Evolutionary conservation across 2,888 invertebrate genomes (phyloP), one percentile per base, ranked within the genome.

Genomic region (Apotomis turbidana): DNA sequence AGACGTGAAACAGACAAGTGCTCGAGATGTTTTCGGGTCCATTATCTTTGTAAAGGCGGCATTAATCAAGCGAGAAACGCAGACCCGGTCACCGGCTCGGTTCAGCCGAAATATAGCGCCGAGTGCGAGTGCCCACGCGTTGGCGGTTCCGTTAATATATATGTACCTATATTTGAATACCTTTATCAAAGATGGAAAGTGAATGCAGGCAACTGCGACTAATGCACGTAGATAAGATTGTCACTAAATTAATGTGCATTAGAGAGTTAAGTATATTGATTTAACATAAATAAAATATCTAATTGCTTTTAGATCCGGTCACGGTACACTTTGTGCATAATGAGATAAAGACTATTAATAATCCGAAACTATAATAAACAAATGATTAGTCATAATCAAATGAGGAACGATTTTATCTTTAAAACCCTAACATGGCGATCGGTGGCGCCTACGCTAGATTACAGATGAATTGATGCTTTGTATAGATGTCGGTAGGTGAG

Each of bases 1-100:
- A 79, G 79, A 81, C 79, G 79, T 84, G 84, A 83, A 81, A 87
- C 84, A 85, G 84, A 82, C 81, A 82, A 82, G 82, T 83, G 81
- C 74, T 79, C 76, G 75, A 75, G 79, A 80, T 77, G 80, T 81
- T 80, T 78, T 79, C 76, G 60, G 62, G 61, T 64, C 76, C 71
- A 82, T 84, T 84, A 82, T 80, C 78, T 80, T 76, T 80, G 74
- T 78, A 76, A 80, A 81, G 77, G 76, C 76, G 78, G 80, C 81
- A 83, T 84, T 84, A 81, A 86, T 85, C 81, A 85, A 80, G 80
- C 77, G 80, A 38, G 59, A 59, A n/a, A 58, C 67, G 38, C 54
- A 46, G 52, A 72, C 72, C 58, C 58, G 72, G 68, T 68, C 62
- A 72, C 58, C 62, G 68, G 68, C 68, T 68, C 61, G 55, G 41